These are phyloP conservation scores for Sussaba pulchella DNA, from an alignment of 2,888 invertebrate genomes.

Conservation along the genomic window DNA sequence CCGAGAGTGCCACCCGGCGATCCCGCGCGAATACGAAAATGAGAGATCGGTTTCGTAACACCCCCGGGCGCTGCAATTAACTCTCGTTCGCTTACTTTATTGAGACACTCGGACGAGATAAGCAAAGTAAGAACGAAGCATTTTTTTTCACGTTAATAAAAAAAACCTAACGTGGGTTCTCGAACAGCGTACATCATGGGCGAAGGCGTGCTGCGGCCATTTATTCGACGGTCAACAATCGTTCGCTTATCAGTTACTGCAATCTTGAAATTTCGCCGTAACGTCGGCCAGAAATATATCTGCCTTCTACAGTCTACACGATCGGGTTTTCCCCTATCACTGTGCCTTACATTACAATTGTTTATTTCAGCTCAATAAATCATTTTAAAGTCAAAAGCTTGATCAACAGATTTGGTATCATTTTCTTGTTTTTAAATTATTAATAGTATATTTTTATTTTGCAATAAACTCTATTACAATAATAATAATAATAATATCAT, in stretches of 20 bases:
- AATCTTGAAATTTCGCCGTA: neutral
- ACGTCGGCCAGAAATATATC: neutral
- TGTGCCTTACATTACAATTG: neutral
- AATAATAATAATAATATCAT: too few species aligned
- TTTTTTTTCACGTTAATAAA: too few species aligned
- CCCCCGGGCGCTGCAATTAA: constrained; percentile 72
- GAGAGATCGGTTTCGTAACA: constrained; percentile 73
- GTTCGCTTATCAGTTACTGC: constrained; percentile 11
- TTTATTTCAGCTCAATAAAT: neutral
- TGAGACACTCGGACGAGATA: constrained; percentile 69
- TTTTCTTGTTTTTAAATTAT: neutral
- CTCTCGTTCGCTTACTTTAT: constrained; percentile 71
- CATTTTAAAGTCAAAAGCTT: neutral
- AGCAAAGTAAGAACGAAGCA: constrained; percentile 59
- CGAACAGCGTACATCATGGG: constrained; percentile 6
- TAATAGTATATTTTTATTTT: neutral
- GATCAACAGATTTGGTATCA: neutral
- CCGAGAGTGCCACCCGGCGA: constrained; percentile 48
- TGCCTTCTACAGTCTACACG: neutral
- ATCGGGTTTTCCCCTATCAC: neutral
- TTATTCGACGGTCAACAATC: constrained; percentile 16
- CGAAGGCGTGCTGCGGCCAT: constrained; percentile 11
- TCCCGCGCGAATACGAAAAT: constrained; percentile 71
- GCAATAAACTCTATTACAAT: neutral
- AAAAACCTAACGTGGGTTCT: too few species aligned